Percentiles rank a stretch among this genome's conserved stretches.
These are phyloP conservation scores for Hydrolagus colliei DNA, from an alignment of 2,797 vertebrate species.

Conservation along the genomic window DNA sequence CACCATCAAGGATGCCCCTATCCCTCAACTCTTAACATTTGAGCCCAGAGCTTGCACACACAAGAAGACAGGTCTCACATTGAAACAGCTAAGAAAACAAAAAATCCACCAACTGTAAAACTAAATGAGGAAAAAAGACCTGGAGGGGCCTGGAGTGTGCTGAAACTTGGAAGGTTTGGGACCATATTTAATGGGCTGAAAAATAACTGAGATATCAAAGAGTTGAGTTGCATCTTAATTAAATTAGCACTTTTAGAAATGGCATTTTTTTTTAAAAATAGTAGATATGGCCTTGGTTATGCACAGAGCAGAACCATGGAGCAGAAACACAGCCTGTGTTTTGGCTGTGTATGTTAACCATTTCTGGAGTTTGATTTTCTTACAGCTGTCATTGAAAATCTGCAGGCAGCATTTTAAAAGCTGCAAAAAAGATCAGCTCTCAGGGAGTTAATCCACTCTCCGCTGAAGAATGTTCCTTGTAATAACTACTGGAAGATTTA, in stretches of 20 bases:
- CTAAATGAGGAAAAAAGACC: neutral
- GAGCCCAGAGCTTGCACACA: neutral
- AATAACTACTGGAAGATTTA: constrained; percentile 62
- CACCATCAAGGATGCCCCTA: too few relatives aligned
- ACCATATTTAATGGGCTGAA: neutral
- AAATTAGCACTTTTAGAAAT: too few relatives aligned
- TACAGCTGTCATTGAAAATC: neutral
- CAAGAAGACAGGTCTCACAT: neutral
- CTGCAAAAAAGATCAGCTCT: neutral
- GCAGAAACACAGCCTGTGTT: too few relatives aligned
- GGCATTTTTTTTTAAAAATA: too few relatives aligned
- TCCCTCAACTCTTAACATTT: neutral
- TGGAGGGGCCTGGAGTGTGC: neutral
- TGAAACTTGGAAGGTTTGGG: neutral
- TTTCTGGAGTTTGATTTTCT: neutral
- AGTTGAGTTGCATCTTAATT: too few relatives aligned
- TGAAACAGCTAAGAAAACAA: neutral
- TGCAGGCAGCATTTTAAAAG: neutral
- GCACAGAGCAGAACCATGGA: too few relatives aligned
- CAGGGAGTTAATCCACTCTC: neutral
- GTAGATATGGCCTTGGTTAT: too few relatives aligned
- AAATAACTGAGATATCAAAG: neutral
- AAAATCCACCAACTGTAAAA: neutral
- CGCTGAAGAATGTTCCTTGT: constrained; percentile 26
- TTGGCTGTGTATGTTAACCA: neutral